phyloP scores from a whole-genome alignment of 2,113 vertebrate genomes.

The Nymphicus hollandicus region DNA sequence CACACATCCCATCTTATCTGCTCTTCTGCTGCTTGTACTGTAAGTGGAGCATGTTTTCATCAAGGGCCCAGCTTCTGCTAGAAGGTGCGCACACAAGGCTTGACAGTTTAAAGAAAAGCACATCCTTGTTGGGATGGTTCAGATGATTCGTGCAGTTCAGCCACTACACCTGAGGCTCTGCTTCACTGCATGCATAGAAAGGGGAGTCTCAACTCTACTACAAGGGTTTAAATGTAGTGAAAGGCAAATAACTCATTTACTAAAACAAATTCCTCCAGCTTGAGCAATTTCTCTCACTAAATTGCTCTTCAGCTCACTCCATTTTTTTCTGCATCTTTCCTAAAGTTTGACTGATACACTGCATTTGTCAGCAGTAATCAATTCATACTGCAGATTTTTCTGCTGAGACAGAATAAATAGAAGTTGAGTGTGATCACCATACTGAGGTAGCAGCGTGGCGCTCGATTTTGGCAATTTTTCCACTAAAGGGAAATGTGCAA shows the following conservation, averaged over 20 bases:
- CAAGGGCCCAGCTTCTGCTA: not conserved
- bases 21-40: too few species aligned
- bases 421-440: not conserved
- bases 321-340: not conserved
- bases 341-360: not conserved
- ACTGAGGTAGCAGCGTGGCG: not conserved
- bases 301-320: not conserved
- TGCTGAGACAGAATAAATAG: not conserved
- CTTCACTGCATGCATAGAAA: not conserved
- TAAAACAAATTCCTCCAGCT: not conserved
- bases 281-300: not conserved
- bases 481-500: not conserved
- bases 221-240: not conserved
- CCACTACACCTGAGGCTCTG: not conserved
- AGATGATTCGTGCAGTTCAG: fast-evolving
- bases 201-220: not conserved
- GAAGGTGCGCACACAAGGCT: not conserved
- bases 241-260: not conserved
- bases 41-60: not conserved
- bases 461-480: not conserved
- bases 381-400: not conserved
- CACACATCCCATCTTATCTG: not conserved
- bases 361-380: not conserved
- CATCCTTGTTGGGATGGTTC: not conserved
- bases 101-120: not conserved